Percentiles rank a stretch among this genome's conserved stretches.
phyloP scores from a whole-genome alignment of 2,797 vertebrate species.

The Otolemur crassicaudatus region DNA sequence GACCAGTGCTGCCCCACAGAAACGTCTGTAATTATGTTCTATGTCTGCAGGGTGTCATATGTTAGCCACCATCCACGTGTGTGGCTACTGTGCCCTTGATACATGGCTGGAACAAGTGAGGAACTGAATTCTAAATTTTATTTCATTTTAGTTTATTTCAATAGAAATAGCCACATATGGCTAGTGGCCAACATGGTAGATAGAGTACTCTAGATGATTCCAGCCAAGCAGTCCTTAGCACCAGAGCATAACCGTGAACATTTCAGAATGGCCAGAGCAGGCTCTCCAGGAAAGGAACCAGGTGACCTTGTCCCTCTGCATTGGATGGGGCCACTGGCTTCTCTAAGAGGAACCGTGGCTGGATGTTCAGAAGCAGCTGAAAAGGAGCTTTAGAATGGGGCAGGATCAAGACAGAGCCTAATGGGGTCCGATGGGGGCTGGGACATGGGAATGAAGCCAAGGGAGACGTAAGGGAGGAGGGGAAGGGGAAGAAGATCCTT shows the following conservation, averaged over 20 bases:
- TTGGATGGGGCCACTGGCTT: rapidly evolving
- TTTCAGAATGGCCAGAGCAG: not conserved
- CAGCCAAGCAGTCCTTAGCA: not conserved
- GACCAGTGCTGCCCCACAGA: not conserved
- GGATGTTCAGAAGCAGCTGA: not conserved
- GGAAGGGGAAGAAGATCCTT: not conserved
- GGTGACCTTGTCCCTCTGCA: not conserved
- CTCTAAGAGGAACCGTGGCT: not conserved
- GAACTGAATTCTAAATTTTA: not conserved
- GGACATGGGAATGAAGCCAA: not conserved
- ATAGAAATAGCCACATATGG: not conserved
- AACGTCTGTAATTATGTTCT: not conserved
- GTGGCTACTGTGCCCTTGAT: not conserved
- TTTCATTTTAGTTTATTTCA: slow-evolving; percentile 54
- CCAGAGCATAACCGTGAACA: not conserved
- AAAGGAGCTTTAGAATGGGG: not conserved
- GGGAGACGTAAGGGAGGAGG: not conserved
- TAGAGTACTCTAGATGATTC: not conserved
- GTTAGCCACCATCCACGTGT: not conserved
- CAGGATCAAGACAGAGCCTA: not conserved
- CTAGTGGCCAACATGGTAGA: not conserved
- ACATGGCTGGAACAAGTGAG: not conserved
- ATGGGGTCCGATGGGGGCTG: not conserved
- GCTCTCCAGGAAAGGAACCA: not conserved
- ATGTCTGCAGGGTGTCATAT: not conserved